Evolutionary conservation across 1,140 invertebrate genomes (phyloP).

Genomic region (Anadara kagoshimensis): DNA sequence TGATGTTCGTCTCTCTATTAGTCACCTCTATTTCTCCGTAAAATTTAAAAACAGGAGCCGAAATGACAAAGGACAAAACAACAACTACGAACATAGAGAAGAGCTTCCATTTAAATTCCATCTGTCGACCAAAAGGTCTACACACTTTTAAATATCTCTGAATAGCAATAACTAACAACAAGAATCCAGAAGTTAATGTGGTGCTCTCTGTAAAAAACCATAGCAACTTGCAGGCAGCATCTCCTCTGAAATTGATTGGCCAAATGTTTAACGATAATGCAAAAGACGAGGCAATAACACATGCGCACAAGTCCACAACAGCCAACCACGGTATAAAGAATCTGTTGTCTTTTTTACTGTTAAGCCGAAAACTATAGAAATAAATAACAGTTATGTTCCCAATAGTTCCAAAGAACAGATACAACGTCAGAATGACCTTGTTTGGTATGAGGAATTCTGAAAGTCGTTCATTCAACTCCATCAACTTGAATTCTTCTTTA

Average conservation of each 20-base stretch:
- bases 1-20: conserved; percentile 8
- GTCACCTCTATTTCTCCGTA: conserved; percentile 11
- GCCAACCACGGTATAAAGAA: conserved; percentile 22
- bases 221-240: conserved; percentile 4
- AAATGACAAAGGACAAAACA: background rate
- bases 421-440: conserved; percentile 6
- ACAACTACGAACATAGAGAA: background rate
- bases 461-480: conserved; percentile 14
- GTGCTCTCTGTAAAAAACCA: conserved; percentile 11
- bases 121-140: background rate
- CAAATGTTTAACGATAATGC: conserved; percentile 8
- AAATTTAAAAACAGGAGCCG: conserved; percentile 20
- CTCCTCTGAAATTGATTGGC: conserved; percentile 10
- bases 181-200: conserved; percentile 6
- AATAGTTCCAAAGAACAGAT: conserved; percentile 4
- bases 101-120: conserved; percentile 3
- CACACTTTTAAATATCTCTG: conserved; percentile 31
- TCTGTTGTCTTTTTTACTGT: conserved; percentile 21
- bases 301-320: conserved; percentile 1
- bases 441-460: conserved; percentile 6
- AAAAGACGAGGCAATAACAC: conserved; percentile 1
- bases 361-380: conserved; percentile 18
- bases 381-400: conserved; percentile 18
- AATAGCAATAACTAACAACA: conserved; percentile 15
- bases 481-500: background rate